phyloP scores from a whole-genome alignment of 2,888 invertebrate genomes.

The Oscheius sp. region DNA sequence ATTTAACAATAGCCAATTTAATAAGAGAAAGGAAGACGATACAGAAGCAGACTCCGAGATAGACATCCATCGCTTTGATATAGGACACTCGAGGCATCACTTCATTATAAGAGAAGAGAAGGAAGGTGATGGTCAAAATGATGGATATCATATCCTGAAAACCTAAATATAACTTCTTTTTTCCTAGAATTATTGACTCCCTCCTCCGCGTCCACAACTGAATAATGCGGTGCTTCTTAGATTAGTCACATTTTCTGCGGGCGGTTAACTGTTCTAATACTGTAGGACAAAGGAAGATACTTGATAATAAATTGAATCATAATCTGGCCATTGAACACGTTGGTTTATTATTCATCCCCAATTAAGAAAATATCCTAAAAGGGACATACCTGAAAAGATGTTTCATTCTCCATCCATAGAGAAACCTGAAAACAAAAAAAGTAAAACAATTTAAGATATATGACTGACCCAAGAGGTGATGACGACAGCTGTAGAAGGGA shows the following conservation, averaged over 20 bases:
- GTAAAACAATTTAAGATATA: not conserved
- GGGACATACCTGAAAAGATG: slow-evolving; percentile 45
- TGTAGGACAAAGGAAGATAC: too few relatives aligned
- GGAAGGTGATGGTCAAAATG: slow-evolving; percentile 68
- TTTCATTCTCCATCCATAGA: slow-evolving; percentile 70
- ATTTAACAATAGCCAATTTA: slow-evolving; percentile 68
- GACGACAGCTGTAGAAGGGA: slow-evolving; percentile 69
- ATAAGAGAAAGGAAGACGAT: slow-evolving; percentile 70
- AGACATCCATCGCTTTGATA: slow-evolving; percentile 64
- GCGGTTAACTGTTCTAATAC: too few relatives aligned
- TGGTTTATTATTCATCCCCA: not conserved
- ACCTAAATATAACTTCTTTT: too few relatives aligned
- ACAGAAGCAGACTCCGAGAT: slow-evolving; percentile 66
- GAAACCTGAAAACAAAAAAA: slow-evolving; percentile 35
- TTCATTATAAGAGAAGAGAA: slow-evolving; percentile 69
- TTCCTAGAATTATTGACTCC: too few relatives aligned
- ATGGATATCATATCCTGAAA: slow-evolving; percentile 69
- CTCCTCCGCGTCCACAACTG: too few relatives aligned
- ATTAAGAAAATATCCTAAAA: not conserved
- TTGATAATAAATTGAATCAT: too few relatives aligned
- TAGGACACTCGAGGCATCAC: slow-evolving; percentile 70
- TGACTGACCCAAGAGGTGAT: slow-evolving; percentile 67
- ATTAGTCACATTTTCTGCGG: too few relatives aligned
- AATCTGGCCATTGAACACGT: too few relatives aligned
- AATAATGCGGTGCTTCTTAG: too few relatives aligned